A percentile compares a stretch with the other conserved stretches of the same genome.
These are phyloP conservation scores for Oreocharis arfaki DNA, from an alignment of 2,113 vertebrate species.

Conservation along the genomic window DNA sequence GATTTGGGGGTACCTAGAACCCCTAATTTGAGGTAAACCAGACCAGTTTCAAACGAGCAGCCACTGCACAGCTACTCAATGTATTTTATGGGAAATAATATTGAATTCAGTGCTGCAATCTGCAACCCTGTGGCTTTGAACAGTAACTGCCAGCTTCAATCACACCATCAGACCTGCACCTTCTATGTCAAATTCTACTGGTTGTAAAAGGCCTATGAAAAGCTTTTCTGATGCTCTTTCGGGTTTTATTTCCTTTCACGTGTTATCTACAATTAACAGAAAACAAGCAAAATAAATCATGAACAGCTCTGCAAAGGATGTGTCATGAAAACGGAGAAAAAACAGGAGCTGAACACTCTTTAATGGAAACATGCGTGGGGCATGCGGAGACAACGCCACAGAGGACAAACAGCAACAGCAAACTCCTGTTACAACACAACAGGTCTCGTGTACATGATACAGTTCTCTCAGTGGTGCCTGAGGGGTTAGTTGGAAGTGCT, in stretches of 20 bases:
- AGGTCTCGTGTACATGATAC: slow-evolving; percentile 16
- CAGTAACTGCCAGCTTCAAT: not conserved
- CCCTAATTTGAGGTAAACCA: not conserved
- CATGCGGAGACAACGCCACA: slow-evolving; percentile 72
- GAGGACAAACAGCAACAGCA: slow-evolving; percentile 69
- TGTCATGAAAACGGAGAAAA: slow-evolving; percentile 61
- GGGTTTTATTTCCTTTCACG: slow-evolving; percentile 68
- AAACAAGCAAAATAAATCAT: slow-evolving; percentile 73
- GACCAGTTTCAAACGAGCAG: not conserved
- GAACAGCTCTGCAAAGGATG: slow-evolving; percentile 68
- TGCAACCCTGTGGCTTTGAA: not conserved
- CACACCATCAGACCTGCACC: not conserved
- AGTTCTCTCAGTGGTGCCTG: not conserved
- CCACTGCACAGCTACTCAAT: not conserved
- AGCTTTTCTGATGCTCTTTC: slow-evolving; percentile 56
- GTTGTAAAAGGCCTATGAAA: slow-evolving; percentile 7
- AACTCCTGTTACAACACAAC: slow-evolving; percentile 65
- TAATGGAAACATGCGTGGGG: slow-evolving; percentile 72
- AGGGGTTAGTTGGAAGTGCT: slow-evolving; percentile 70
- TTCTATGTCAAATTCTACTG: not conserved
- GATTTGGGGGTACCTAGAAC: not conserved
- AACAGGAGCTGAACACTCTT: slow-evolving; percentile 73
- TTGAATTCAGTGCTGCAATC: not conserved
- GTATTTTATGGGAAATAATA: not conserved
- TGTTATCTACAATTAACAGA: slow-evolving; percentile 67